Evolutionary conservation across 64 coral and sea anemone genomes (phyloP).

Genomic region (Montipora efflorescens): DNA sequence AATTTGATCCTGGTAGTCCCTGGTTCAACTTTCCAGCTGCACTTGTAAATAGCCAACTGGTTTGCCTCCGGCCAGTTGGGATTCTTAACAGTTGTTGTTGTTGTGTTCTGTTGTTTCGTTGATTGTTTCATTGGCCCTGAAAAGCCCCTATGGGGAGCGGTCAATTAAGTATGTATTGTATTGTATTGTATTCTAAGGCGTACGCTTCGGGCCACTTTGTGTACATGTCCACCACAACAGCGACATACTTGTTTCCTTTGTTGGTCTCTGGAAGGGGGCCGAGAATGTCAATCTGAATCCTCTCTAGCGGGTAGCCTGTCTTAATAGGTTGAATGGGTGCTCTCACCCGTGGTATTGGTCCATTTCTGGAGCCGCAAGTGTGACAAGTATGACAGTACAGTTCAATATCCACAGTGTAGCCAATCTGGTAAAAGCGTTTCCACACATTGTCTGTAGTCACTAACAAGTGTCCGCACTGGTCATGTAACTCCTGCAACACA

Average conservation of each 20-base stretch:
- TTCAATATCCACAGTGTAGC: conserved; percentile 21
- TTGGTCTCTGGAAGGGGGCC: conserved; percentile 34
- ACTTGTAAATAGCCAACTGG: no score
- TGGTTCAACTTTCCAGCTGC: no score
- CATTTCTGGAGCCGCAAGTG: conserved; percentile 43
- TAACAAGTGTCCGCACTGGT: conserved; percentile 50
- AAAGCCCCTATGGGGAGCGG: no score
- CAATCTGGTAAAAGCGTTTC: conserved; percentile 63
- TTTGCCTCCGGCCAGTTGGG: no score
- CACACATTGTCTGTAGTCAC: conserved; percentile 38
- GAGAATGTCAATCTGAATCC: conserved; percentile 28
- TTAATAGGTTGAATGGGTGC: conserved; percentile 55
- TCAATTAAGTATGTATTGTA: no score
- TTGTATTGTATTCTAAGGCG: no score
- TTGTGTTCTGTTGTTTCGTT: no score
- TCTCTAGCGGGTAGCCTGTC: conserved; percentile 30
- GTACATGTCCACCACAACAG: conserved; percentile 67
- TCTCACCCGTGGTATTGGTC: conserved; percentile 2
- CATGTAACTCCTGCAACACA: conserved; percentile 53
- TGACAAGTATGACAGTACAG: conserved; percentile 60
- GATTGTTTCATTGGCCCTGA: no score
- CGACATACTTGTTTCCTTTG: conserved; percentile 54
- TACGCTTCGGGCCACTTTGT: conserved; percentile 69
- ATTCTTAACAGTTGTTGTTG: no score
- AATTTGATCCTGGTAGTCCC: no score